A percentile compares a stretch with the other conserved stretches of the same genome.
Conservation (phyloP, 2,113 vertebrate species). For the Zeus faber region DNA sequence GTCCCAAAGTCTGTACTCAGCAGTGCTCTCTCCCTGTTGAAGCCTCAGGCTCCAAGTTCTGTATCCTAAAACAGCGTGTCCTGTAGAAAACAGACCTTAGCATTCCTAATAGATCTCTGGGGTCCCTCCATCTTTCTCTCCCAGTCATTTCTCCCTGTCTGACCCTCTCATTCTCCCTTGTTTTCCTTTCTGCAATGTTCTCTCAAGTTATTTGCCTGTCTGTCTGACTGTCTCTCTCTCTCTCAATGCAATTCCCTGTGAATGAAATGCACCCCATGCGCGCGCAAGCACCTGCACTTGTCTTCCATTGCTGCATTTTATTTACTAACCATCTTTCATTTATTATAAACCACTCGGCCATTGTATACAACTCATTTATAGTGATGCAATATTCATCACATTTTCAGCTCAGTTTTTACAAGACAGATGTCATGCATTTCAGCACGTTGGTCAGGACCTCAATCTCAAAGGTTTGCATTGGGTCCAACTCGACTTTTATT, state of each 20-base stretch:
- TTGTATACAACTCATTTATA: conserved; percentile 51
- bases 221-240: conserved; percentile 11
- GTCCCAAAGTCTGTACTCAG: not conserved
- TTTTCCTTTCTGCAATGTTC: conserved; percentile 1
- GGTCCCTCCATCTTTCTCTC: not conserved
- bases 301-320: conserved; percentile 22
- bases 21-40: conserved; percentile 13
- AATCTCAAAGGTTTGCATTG: conserved; percentile 53
- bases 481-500: conserved; percentile 43
- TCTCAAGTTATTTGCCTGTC: conserved; percentile 11
- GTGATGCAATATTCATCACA: conserved; percentile 63
- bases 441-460: conserved; percentile 27
- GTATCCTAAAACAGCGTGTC: conserved; percentile 20
- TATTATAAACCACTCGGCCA: conserved; percentile 58
- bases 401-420: conserved; percentile 58
- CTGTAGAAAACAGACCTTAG: conserved; percentile 30
- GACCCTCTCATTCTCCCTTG: conserved; percentile 1
- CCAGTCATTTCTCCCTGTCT: not conserved
- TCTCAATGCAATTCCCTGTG: conserved; percentile 22
- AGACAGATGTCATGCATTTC: conserved; percentile 51
- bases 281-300: too few relatives aligned
- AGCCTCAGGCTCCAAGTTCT: conserved; percentile 10
- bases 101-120: conserved; percentile 27
- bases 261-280: not conserved
- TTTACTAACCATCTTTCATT: conserved; percentile 31